phyloP scores from a whole-genome alignment of 1,140 invertebrate species.

The Acromyrmex heyeri region DNA sequence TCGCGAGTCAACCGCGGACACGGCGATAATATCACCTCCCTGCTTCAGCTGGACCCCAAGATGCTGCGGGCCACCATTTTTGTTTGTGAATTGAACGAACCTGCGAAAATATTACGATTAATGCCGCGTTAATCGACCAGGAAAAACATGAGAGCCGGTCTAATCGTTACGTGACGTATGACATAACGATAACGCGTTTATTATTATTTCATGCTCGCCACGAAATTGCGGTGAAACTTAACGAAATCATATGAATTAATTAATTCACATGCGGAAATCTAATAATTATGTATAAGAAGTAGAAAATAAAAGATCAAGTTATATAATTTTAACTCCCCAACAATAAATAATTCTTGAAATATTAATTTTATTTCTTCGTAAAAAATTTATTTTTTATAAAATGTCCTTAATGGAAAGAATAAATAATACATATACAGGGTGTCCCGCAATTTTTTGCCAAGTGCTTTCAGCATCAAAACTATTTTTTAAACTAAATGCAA shows the following conservation, averaged over 20 bases:
- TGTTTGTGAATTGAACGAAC: slow-evolving; percentile 87
- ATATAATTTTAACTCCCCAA: background rate
- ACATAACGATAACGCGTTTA: background rate
- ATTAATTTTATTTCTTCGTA: background rate
- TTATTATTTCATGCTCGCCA: slow-evolving; percentile 10
- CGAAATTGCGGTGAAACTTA: background rate
- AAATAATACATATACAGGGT: background rate
- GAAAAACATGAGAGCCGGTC: background rate
- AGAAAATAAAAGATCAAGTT: background rate
- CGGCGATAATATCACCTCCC: slow-evolving; percentile 88
- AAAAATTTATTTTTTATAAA: background rate
- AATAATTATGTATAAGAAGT: background rate
- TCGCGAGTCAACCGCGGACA: slow-evolving; percentile 87
- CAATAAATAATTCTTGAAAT: background rate
- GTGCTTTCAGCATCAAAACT: background rate
- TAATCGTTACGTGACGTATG: slow-evolving; percentile 12
- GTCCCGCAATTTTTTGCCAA: too few species aligned
- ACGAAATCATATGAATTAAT: background rate
- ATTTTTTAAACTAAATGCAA: background rate
- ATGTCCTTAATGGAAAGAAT: background rate
- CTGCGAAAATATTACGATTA: slow-evolving; percentile 72
- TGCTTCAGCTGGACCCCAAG: slow-evolving; percentile 87
- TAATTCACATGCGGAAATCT: background rate
- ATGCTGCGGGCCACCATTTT: slow-evolving; percentile 86
- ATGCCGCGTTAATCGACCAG: background rate